phyloP scores from a whole-genome alignment of 2,797 vertebrate genomes.

The Anguilla megastoma region DNA sequence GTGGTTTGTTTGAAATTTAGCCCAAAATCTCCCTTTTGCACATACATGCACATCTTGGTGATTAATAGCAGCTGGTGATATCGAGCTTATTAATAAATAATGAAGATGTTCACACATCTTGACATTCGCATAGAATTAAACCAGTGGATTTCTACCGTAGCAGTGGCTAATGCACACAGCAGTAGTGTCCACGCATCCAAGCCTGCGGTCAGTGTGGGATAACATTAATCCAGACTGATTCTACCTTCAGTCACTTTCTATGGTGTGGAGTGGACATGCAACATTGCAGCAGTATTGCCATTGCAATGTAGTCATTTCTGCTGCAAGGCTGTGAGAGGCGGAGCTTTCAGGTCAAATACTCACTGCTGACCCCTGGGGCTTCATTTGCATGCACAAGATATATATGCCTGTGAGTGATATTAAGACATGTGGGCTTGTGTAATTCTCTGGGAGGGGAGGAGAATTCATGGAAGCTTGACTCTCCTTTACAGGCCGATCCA shows the following conservation, averaged over 20 bases:
- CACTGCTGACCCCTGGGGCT: not conserved
- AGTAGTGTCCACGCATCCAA: not conserved
- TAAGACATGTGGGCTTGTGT: slow-evolving; percentile 22
- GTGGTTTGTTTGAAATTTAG: not conserved
- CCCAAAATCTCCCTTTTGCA: not conserved
- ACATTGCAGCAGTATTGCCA: not conserved
- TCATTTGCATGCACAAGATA: slow-evolving; percentile 32
- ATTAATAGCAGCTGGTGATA: not conserved
- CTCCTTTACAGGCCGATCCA: slow-evolving; percentile 35
- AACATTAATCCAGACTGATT: not conserved
- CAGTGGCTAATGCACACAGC: not conserved
- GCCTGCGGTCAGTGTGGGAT: not conserved
- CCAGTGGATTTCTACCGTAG: not conserved
- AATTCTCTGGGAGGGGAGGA: not conserved
- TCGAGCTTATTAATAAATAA: not conserved
- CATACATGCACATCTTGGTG: not conserved
- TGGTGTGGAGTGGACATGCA: not conserved
- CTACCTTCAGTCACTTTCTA: not conserved
- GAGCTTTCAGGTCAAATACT: not conserved
- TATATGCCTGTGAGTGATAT: not conserved
- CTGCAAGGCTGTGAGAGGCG: not conserved
- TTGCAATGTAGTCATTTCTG: not conserved
- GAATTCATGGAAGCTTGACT: slow-evolving; percentile 7
- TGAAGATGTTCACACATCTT: not conserved
- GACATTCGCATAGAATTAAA: not conserved